Evolutionary conservation across 2,113 vertebrate species (phyloP).

Genomic region (Seriola dumerili): DNA sequence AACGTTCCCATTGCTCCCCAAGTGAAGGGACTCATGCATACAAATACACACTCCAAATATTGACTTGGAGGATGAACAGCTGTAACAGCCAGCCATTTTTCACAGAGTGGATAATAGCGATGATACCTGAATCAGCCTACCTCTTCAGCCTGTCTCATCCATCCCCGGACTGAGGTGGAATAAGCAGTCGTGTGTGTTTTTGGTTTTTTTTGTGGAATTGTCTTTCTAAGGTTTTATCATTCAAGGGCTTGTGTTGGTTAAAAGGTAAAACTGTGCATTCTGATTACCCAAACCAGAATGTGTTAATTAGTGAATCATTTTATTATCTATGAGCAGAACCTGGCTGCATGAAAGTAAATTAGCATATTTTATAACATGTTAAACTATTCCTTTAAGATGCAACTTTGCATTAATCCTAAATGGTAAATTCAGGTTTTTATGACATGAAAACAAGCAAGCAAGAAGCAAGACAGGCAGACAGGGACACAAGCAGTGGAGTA

Average conservation of each 20-base stretch:
- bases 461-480: conserved; percentile 22
- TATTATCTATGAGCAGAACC: not conserved
- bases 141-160: not conserved
- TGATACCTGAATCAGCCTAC: conserved; percentile 12
- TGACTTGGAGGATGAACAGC: conserved; percentile 33
- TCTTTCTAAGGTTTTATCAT: not conserved
- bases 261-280: not conserved
- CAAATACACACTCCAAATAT: conserved; percentile 33
- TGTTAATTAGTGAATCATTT: too few species aligned
- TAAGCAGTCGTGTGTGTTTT: not conserved
- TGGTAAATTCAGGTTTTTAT: conserved; percentile 11
- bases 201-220: not conserved
- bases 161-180: not conserved
- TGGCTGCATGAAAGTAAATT: not conserved
- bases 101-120: conserved; percentile 34
- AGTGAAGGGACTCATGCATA: not conserved
- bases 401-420: not conserved
- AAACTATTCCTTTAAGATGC: not conserved
- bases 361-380: not conserved
- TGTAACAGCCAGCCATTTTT: conserved; percentile 33
- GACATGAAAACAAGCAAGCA: conserved; percentile 5
- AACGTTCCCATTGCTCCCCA: not conserved
- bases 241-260: not conserved
- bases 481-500: conserved; percentile 15
- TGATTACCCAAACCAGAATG: too few species aligned